Evolutionary conservation across 1,140 invertebrate genomes (phyloP), one percentile per base, ranked within the genome.

Genomic region (Eumaeus atala): DNA sequence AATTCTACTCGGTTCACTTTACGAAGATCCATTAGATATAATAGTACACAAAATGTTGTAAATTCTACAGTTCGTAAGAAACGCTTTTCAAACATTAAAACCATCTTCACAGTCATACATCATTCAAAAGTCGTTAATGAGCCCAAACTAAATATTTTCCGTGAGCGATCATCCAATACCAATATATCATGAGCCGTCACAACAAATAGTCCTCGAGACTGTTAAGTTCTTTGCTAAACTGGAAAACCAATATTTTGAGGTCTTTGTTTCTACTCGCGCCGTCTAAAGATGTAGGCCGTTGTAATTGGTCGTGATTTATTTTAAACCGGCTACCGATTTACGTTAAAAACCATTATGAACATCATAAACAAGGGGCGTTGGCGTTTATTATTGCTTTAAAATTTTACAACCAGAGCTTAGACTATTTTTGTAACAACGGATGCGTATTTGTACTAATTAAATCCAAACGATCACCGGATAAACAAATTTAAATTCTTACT

Each of bases 261-360:
- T 9, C 68, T 54, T 9, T 48, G 6, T 3, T 9, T 34, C 21
- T 35, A 50, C 12, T 37, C 16, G 5, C 36, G 10, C 44, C 35
- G 12, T 33, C 28, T 44, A 35, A 8, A 5, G 1, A 48, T 6
- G 18, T 14, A 37, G 56, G 44, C 62, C 56, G 34, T 50, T 38
- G 48, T 58, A 11, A 48, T 18, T 71, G 66, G 67, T 57, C 33
- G 17, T 1, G 28, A 44, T 58, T 59, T 66, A 64, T 66, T 63
- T 64, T 64, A 55, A 64, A 54, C 54, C 34, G 51, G 54, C 48
- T 48, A 54, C 53, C 54, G 40, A 51, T 70, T 76, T 65, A 72
- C 60, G 77, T 80, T 74, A 60, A 56, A 71, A 72, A 62, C 63
- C 70, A 84, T 84, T 78, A 77, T 74, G 73, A 78, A 73, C 72